Conservation (phyloP, 2,888 invertebrate species). For the Lycocerus yunnanus region DNA sequence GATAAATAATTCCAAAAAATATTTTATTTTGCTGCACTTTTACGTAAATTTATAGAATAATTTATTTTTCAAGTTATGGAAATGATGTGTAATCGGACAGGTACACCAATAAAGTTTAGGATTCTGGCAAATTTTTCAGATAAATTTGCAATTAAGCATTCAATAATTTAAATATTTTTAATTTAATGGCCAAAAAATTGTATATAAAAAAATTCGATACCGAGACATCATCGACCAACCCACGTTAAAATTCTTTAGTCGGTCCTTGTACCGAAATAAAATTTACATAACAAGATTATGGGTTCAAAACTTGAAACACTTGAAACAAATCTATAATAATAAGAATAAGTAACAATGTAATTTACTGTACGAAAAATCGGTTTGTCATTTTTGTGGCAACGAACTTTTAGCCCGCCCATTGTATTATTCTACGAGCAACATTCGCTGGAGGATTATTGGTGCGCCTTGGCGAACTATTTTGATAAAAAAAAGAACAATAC, state of each 20-base stretch:
- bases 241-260: slow-evolving; percentile 20
- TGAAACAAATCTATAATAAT: background rate
- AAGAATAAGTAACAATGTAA: background rate
- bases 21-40: background rate
- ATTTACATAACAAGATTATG: slow-evolving; percentile 25
- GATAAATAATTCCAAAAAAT: background rate
- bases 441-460: background rate
- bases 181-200: background rate
- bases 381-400: background rate
- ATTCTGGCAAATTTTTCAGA: background rate
- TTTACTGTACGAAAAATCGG: background rate
- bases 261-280: slow-evolving; percentile 21
- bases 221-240: slow-evolving; percentile 15
- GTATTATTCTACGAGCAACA: background rate
- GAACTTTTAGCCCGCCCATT: background rate
- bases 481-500: background rate
- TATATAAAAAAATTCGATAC: background rate
- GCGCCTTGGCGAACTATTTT: background rate
- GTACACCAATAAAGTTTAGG: background rate
- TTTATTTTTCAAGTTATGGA: background rate
- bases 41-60: background rate
- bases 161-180: background rate
- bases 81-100: background rate
- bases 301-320: slow-evolving; percentile 4
- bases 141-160: background rate